Evolutionary conservation across 2,797 vertebrate genomes (phyloP).

Genomic region (Avahi laniger): DNA sequence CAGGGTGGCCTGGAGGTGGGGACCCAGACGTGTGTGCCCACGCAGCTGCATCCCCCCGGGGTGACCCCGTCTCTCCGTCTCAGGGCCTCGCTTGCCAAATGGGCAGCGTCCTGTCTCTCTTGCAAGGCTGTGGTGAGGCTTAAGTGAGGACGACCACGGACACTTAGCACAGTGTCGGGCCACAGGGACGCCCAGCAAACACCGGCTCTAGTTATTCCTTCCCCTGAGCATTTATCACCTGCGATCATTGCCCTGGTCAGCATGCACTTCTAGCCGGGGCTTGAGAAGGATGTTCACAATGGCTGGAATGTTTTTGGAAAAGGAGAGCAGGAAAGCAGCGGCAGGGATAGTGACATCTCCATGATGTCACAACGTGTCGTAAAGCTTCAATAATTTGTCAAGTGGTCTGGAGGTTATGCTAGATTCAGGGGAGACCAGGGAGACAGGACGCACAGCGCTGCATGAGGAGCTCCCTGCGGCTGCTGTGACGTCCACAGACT

Average conservation of each 20-base stretch:
- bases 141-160: too few species aligned
- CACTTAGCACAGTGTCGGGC: neutral
- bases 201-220: neutral
- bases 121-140: neutral
- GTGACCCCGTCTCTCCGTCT: neutral
- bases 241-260: neutral
- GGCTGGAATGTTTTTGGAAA: neutral
- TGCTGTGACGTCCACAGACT: neutral
- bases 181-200: neutral
- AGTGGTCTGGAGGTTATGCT: neutral
- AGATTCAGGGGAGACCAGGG: neutral
- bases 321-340: neutral
- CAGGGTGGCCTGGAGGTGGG: neutral
- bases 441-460: rapidly evolving
- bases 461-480: neutral
- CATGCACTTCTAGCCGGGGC: neutral
- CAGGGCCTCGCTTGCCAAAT: neutral
- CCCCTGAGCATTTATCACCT: rapidly evolving
- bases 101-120: too few species aligned
- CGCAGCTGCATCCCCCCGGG: neutral
- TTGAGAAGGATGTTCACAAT: neutral
- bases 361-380: neutral
- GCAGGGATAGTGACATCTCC: neutral
- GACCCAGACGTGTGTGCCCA: neutral
- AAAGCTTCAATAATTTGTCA: neutral